Conservation (phyloP, 2,888 invertebrate species). For the Hoplodrina ambigua region DNA sequence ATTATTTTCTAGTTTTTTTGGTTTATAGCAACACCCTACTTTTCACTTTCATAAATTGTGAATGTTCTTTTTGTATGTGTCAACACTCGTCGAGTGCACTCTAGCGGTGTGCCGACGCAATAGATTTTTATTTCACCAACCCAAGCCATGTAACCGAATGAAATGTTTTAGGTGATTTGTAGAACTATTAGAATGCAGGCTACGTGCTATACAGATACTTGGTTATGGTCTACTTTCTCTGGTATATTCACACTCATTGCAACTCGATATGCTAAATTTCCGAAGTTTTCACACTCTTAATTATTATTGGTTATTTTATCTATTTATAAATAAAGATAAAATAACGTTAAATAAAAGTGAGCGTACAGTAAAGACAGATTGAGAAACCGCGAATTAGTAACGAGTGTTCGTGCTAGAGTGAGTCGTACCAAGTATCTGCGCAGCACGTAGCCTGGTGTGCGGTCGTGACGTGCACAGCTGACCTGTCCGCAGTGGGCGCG, state of each 20-base stretch:
- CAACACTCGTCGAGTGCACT: constrained; percentile 37
- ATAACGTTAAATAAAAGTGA: no score
- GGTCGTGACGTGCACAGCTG: background rate
- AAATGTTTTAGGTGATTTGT: constrained; percentile 48
- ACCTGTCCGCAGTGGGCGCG: constrained; percentile 72
- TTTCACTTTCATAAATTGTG: constrained; percentile 47
- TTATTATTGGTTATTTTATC: background rate
- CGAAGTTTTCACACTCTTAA: background rate
- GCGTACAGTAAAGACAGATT: no score
- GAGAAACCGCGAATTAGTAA: background rate
- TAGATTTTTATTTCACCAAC: constrained; percentile 39
- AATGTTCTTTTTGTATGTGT: constrained; percentile 43
- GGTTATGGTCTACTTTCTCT: background rate
- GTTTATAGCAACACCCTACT: constrained; percentile 45
- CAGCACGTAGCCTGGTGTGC: background rate
- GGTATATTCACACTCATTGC: background rate
- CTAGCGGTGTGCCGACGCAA: constrained; percentile 33
- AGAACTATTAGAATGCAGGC: constrained; percentile 19
- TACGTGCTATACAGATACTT: constrained; percentile 22
- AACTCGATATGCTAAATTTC: background rate
- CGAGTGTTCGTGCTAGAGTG: background rate
- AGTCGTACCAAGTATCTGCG: constrained; percentile 2
- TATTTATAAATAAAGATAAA: no score
- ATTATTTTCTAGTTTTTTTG: constrained; percentile 23
- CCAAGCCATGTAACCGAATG: constrained; percentile 35